A percentile compares a stretch with the other conserved stretches of the same genome.
Conservation (phyloP, 2,797 vertebrate genomes). For the Scleropages formosus region DNA sequence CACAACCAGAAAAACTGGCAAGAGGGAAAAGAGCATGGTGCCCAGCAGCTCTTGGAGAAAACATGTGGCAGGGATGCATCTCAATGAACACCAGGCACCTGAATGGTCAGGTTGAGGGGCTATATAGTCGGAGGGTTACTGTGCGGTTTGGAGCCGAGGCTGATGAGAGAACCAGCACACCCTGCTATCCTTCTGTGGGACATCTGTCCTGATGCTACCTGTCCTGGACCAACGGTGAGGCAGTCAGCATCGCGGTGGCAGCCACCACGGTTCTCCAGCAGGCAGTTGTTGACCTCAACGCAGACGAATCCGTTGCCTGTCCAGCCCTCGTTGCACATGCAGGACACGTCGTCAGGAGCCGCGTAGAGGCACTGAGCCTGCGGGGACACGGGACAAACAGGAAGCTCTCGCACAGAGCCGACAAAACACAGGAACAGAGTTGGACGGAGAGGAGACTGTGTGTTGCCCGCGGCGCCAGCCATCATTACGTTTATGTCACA, state of each 20-base stretch:
- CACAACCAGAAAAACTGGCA: no score
- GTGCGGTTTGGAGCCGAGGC: no score
- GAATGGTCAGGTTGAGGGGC: no score
- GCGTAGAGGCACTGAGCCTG: constrained; percentile 26
- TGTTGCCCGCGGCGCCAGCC: neutral
- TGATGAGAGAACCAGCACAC: no score
- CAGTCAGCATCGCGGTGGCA: constrained; percentile 83
- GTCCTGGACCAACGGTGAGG: constrained; percentile 75
- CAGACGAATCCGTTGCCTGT: constrained; percentile 82
- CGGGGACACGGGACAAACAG: constrained; percentile 1
- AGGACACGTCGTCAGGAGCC: constrained; percentile 79
- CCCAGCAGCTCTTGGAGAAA: no score
- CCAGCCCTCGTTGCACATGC: constrained; percentile 85
- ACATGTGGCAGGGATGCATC: no score
- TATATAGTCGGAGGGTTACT: no score
- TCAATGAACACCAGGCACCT: no score
- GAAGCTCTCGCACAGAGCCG: neutral
- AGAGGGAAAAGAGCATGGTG: no score
- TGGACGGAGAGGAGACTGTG: neutral
- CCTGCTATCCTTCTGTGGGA: no score
- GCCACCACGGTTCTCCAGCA: constrained; percentile 71
- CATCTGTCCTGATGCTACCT: constrained; percentile 66
- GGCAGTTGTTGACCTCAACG: constrained; percentile 82
- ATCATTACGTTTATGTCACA: constrained; percentile 83
- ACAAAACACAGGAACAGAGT: neutral